Evolutionary conservation across 2,113 vertebrate genomes (phyloP).

Genomic region (Typhlomys cinereus): DNA sequence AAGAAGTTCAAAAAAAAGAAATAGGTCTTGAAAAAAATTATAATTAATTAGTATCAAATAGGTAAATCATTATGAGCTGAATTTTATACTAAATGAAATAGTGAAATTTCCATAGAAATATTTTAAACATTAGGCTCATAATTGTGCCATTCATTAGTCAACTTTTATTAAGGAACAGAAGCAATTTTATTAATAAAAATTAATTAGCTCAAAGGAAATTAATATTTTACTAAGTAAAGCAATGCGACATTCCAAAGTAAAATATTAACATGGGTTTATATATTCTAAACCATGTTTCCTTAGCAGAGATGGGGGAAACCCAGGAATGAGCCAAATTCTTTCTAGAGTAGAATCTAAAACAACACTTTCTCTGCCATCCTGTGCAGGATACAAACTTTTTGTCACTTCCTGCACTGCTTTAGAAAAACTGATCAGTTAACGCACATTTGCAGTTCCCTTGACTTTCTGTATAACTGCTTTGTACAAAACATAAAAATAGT

Average conservation of each 20-base stretch:
- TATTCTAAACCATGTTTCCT: neutral
- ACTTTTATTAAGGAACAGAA: constrained; percentile 4
- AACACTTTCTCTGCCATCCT: neutral
- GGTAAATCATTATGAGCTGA: neutral
- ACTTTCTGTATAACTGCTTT: neutral
- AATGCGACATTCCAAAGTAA: neutral
- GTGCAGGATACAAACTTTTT: neutral
- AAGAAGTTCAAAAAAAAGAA: too few relatives aligned
- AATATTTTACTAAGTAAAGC: neutral
- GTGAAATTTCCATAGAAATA: constrained; percentile 11
- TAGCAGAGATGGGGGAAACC: neutral
- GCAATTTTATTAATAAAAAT: constrained; percentile 1
- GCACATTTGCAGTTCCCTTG: neutral
- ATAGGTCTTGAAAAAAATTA: too few relatives aligned
- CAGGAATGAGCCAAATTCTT: neutral
- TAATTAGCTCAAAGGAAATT: constrained; percentile 25
- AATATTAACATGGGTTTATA: neutral
- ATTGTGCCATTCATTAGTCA: neutral
- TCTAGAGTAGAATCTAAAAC: neutral
- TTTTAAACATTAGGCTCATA: neutral
- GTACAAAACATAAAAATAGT: constrained; percentile 14
- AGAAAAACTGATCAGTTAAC: neutral
- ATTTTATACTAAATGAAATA: neutral
- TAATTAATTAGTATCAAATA: neutral
- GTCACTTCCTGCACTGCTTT: neutral